Base-by-base conservation (phyloP, 2,113 vertebrate genomes). In the chimpanzee (Pan troglodytes) region DNA sequence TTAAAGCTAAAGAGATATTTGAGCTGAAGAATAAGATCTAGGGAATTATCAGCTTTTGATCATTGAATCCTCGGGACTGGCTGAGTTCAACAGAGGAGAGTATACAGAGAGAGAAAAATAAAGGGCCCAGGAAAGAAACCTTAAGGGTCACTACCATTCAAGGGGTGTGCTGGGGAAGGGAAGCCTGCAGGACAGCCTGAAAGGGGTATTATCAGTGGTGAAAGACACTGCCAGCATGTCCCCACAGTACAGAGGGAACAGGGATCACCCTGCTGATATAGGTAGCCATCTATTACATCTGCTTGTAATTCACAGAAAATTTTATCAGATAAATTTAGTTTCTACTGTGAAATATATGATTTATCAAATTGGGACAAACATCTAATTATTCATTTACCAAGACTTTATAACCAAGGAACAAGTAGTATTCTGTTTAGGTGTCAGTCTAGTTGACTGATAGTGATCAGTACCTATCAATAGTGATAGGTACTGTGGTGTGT, bases 1-100 rank as follows among this genome's bases (percentile, higher is more conserved):
- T 88, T 95, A n/a, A 92, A 82, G 16, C 67, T 85, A 79, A 67
- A 94, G 73, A 92, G 9, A 88, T n/a, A 87, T 35, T 76, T 67
- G 10, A 57, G 8, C 64, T 72, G 25, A 18, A 83, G n/a, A 88
- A 6, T 95, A 70, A 94, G 18, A 88, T n/a, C 30, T 93, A 16
- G 35, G 16, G 35, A 72, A 9, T 2, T 95, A 8, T 57, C 48
- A 59, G 23, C 9, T 90, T 78, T 75, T 55, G 32, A 22, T 82
- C 67, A 87, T 23, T 93, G 79, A 73, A 85, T 84, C 27, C 5
- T 78, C 38, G 52, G 13, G 35, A 70, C 12, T 68, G 59, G 23
- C 50, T 91, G 48, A 96, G 30, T 90, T 92, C 48, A 90, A 70
- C 13, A 40, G 2, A 16, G 17, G 30, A 90, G 8, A 68, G 20